Evolutionary conservation across 2,888 invertebrate genomes (phyloP).

Genomic region (Gortyna flavago): DNA sequence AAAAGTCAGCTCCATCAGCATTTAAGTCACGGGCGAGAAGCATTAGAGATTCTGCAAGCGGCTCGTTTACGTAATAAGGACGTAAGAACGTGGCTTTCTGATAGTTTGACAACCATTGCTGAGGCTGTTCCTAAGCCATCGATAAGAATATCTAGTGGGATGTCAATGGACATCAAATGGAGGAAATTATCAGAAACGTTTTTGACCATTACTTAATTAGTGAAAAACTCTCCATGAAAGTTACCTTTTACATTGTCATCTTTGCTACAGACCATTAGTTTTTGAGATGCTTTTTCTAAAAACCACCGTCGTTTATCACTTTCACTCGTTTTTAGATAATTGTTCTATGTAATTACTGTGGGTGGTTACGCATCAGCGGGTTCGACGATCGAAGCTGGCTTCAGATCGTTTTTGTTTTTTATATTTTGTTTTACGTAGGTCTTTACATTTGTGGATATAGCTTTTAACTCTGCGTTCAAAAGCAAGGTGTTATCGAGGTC

Average conservation of each 20-base stretch:
- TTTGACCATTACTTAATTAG: slow-evolving; percentile 26
- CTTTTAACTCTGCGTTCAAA: not conserved
- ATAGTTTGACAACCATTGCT: slow-evolving; percentile 32
- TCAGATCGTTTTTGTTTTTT: slow-evolving; percentile 5
- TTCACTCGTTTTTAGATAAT: slow-evolving; percentile 67
- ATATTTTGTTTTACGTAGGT: not conserved
- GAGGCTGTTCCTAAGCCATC: not conserved
- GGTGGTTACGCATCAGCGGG: slow-evolving; percentile 46
- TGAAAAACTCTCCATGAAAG: slow-evolving; percentile 3
- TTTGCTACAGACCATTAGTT: slow-evolving; percentile 19
- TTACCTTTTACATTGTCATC: not conserved
- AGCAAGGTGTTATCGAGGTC: not conserved
- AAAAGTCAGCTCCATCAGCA: slow-evolving; percentile 50
- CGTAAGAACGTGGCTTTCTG: slow-evolving; percentile 16
- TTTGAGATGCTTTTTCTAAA: slow-evolving; percentile 49
- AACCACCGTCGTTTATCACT: slow-evolving; percentile 50
- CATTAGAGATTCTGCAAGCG: slow-evolving; percentile 58
- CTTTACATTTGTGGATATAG: slow-evolving; percentile 8
- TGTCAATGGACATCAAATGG: slow-evolving; percentile 9
- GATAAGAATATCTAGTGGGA: no score
- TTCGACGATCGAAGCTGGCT: slow-evolving; percentile 26
- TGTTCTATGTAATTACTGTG: slow-evolving; percentile 59
- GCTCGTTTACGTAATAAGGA: slow-evolving; percentile 57
- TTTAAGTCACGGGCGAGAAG: slow-evolving; percentile 54
- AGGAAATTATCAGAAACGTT: not conserved